These are phyloP conservation scores for Terrapene triunguis DNA, from an alignment of 2,113 vertebrate species.

Conservation along the genomic window DNA sequence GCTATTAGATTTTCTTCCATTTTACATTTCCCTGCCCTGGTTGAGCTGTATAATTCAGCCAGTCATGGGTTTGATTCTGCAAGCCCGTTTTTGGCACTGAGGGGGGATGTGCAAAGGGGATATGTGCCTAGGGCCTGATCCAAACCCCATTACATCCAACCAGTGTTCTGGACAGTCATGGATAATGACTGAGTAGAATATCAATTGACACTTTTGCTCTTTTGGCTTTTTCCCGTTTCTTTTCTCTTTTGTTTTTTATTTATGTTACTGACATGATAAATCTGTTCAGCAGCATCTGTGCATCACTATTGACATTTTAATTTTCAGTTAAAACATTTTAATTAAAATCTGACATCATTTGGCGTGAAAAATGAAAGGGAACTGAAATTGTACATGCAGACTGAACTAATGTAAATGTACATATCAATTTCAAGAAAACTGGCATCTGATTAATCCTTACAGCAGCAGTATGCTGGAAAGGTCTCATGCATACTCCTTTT, in stretches of 20 bases:
- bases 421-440: constrained; percentile 13
- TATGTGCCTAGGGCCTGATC: not conserved
- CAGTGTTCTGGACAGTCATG: not conserved
- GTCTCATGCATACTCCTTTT: not conserved
- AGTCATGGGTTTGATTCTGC: not conserved
- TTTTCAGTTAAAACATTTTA: constrained; percentile 69
- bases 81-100: not conserved
- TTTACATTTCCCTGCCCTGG: not conserved
- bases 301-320: constrained; percentile 62
- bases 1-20: not conserved
- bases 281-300: constrained; percentile 38
- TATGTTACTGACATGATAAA: not conserved
- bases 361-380: constrained; percentile 57
- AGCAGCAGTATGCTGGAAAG: not conserved
- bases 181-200: not conserved
- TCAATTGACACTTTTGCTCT: not conserved
- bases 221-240: not conserved
- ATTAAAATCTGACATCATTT: constrained; percentile 66
- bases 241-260: not conserved
- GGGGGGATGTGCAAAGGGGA: not conserved
- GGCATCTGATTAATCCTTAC: constrained; percentile 32
- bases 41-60: not conserved
- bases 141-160: not conserved
- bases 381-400: constrained; percentile 11
- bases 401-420: constrained; percentile 15